A percentile compares a stretch with the other conserved stretches of the same genome.
Evolutionary conservation across 30 jellyfish, hydroid and myxozoan genomes (phyloP).

Genomic region (Rhopilema esculentum): DNA sequence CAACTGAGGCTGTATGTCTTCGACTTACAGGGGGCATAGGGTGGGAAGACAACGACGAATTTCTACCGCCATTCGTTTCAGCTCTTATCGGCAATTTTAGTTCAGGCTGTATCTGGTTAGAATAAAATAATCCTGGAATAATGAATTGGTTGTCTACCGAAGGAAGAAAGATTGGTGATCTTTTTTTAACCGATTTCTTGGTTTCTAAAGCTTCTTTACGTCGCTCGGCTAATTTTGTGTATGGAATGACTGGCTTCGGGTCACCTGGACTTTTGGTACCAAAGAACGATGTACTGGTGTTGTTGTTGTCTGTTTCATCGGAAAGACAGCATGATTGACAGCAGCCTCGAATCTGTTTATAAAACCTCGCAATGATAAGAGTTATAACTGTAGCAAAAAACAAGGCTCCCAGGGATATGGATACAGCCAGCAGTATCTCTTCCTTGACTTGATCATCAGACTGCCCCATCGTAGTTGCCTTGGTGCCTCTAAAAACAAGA

Average conservation of each 20-base stretch:
- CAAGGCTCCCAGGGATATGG: slow-evolving; percentile 57
- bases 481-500: background rate
- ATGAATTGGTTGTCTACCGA: slow-evolving; percentile 42
- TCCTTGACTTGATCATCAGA: slow-evolving; percentile 28
- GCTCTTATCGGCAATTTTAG: background rate
- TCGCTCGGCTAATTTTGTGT: slow-evolving; percentile 35
- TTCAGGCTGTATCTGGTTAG: slow-evolving; percentile 65
- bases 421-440: slow-evolving; percentile 49
- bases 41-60: slow-evolving; percentile 22
- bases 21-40: slow-evolving; percentile 13
- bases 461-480: slow-evolving; percentile 3
- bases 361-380: slow-evolving; percentile 55
- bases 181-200: background rate
- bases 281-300: background rate
- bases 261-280: background rate
- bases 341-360: slow-evolving; percentile 49
- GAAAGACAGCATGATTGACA: slow-evolving; percentile 41
- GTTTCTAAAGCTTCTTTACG: slow-evolving; percentile 15
- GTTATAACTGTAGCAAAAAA: slow-evolving; percentile 65
- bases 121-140: slow-evolving; percentile 50
- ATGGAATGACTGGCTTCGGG: slow-evolving; percentile 23
- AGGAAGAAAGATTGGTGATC: slow-evolving; percentile 38
- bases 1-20: slow-evolving; percentile 1
- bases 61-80: background rate
- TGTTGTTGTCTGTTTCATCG: slow-evolving; percentile 12